Percentiles rank a stretch among this genome's conserved stretches.
phyloP scores from a whole-genome alignment of 2,797 vertebrate species.

The Acrossocheilus wenchowensis region DNA sequence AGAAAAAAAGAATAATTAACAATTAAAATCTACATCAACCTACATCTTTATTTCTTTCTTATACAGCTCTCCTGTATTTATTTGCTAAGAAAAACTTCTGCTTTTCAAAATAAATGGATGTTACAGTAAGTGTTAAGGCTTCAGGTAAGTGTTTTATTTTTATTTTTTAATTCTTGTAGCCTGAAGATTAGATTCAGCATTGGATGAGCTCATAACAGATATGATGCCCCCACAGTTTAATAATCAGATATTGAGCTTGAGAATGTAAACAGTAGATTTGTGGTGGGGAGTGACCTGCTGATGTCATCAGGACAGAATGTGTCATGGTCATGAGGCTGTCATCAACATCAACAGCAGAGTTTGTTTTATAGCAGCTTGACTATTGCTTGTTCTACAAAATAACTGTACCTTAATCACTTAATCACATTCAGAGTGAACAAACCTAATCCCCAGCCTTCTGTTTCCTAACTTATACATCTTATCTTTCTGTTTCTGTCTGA shows the following conservation, averaged over 20 bases:
- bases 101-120: not conserved
- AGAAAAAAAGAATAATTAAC: not conserved
- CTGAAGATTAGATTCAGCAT: not conserved
- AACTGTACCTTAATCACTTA: not conserved
- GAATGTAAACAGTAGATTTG: not conserved
- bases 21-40: not conserved
- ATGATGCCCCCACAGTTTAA: not conserved
- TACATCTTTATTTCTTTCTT: not conserved
- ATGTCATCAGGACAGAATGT: conserved; percentile 54
- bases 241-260: not conserved
- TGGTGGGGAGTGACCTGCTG: conserved; percentile 38
- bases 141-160: not conserved
- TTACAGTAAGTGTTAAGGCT: not conserved
- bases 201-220: not conserved
- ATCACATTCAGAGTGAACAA: conserved; percentile 21
- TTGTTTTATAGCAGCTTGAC: not conserved
- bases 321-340: conserved; percentile 52
- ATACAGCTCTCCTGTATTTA: not conserved
- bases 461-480: conserved; percentile 29
- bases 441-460: not conserved
- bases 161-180: not conserved
- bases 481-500: conserved; percentile 7
- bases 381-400: not conserved
- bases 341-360: conserved; percentile 17
- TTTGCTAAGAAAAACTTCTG: not conserved